These are phyloP conservation scores for Apamea epomidion DNA, from an alignment of 2,888 invertebrate genomes.

Conservation along the genomic window DNA sequence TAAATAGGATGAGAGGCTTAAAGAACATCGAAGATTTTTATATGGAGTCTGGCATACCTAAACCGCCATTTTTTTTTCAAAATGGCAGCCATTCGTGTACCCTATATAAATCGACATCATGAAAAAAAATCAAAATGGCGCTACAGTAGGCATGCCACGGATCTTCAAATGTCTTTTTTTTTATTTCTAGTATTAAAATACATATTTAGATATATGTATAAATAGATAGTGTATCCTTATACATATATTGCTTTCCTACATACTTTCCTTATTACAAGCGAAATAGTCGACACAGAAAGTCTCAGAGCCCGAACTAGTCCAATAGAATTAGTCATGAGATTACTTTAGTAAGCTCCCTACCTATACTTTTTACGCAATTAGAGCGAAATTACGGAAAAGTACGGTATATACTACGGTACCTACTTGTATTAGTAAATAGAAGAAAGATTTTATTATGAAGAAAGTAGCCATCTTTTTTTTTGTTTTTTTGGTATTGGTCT, in stretches of 20 bases:
- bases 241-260: neutral
- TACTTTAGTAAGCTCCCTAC: constrained; percentile 23
- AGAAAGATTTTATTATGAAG: too few species aligned
- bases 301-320: constrained; percentile 30
- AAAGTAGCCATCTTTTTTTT: neutral
- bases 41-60: too few species aligned
- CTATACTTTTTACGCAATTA: constrained; percentile 40
- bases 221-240: neutral
- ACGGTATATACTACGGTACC: neutral
- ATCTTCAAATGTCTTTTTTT: too few species aligned
- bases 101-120: too few species aligned
- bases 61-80: too few species aligned
- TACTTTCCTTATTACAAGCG: constrained; percentile 8
- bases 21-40: too few species aligned
- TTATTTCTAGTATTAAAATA: neutral
- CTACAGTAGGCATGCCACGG: too few species aligned
- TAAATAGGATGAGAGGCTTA: neutral
- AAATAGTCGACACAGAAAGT: constrained; percentile 21
- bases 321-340: constrained; percentile 44
- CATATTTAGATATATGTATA: neutral
- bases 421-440: constrained; percentile 14
- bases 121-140: too few species aligned
- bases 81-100: too few species aligned
- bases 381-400: neutral
- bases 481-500: neutral